A percentile compares a stretch with the other conserved stretches of the same genome.
Conservation (phyloP, 1,140 invertebrate genomes). For the Medauroidea extradentata region DNA sequence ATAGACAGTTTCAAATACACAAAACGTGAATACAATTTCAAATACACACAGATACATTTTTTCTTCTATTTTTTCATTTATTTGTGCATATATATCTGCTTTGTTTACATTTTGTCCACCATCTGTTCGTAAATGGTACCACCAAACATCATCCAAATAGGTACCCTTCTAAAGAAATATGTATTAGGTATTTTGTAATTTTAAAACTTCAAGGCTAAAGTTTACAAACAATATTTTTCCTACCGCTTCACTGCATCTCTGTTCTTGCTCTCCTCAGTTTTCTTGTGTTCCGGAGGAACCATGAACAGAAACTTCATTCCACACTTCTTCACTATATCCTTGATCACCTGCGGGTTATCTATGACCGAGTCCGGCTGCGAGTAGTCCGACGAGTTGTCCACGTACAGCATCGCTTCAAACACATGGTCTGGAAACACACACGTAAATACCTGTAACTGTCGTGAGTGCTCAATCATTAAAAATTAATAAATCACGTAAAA, state of each 20-base stretch:
- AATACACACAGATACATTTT: too few species aligned
- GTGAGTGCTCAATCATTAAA: background rate
- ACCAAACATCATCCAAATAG: too few species aligned
- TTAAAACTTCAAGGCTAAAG: too few species aligned
- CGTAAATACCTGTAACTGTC: constrained; percentile 6
- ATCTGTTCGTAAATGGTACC: too few species aligned
- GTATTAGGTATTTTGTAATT: too few species aligned
- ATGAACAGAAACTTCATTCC: constrained; percentile 55
- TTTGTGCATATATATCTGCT: too few species aligned
- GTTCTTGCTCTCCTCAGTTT: constrained; percentile 40
- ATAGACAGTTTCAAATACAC: too few species aligned
- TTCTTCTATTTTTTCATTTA: too few species aligned
- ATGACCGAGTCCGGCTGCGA: constrained; percentile 45
- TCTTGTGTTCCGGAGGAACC: constrained; percentile 39
- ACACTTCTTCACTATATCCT: constrained; percentile 60
- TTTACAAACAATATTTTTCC: too few species aligned
- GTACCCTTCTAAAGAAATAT: too few species aligned
- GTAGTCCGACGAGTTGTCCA: constrained; percentile 54
- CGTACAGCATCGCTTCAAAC: constrained; percentile 61
- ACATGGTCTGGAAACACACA: constrained; percentile 56
- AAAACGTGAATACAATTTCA: too few species aligned
- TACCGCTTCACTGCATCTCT: constrained; percentile 24
- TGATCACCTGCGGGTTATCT: constrained; percentile 52
- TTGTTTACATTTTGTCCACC: too few species aligned
- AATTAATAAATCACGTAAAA: background rate